Evolutionary conservation across 1,140 invertebrate genomes (phyloP).

Genomic region (Thereuonema tuberculata): DNA sequence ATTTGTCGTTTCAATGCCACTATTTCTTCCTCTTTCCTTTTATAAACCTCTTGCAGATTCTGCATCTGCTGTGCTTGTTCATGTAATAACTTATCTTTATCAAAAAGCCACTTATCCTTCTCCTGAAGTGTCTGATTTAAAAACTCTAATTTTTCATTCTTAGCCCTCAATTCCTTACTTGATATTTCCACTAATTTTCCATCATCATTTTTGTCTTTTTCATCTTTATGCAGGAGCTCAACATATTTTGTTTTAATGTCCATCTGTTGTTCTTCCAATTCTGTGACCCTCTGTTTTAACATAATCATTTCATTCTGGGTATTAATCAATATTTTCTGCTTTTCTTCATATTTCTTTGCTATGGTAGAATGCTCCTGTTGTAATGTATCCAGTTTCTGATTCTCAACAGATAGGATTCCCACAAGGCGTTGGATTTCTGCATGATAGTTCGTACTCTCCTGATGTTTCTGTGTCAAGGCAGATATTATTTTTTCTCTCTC

Average conservation of each 20-base stretch:
- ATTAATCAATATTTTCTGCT: constrained; percentile 34
- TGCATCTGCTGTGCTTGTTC: constrained; percentile 20
- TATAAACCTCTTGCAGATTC: constrained; percentile 22
- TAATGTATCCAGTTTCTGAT: constrained; percentile 27
- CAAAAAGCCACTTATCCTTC: constrained; percentile 17
- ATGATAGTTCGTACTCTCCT: constrained; percentile 67
- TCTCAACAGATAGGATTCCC: constrained; percentile 21
- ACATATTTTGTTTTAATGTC: constrained; percentile 22
- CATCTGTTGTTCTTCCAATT: constrained; percentile 30
- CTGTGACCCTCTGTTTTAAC: constrained; percentile 34
- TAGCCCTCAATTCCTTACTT: constrained; percentile 10
- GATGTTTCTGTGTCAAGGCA: constrained; percentile 60
- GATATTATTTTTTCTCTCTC: constrained; percentile 62
- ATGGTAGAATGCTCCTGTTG: constrained; percentile 29
- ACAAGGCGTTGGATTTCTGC: constrained; percentile 64
- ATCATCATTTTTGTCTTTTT: constrained; percentile 19
- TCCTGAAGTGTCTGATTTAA: constrained; percentile 8
- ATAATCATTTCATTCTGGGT: constrained; percentile 39
- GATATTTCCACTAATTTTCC: constrained; percentile 22
- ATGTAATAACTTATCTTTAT: constrained; percentile 18
- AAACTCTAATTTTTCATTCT: constrained; percentile 12
- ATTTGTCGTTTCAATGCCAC: constrained; percentile 25
- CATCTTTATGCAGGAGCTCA: constrained; percentile 17
- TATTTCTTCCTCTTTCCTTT: constrained; percentile 23
- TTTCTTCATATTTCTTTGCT: constrained; percentile 31